These are phyloP conservation scores for Cataglyphis hispanica DNA, from an alignment of 1,140 invertebrate species.

Conservation along the genomic window DNA sequence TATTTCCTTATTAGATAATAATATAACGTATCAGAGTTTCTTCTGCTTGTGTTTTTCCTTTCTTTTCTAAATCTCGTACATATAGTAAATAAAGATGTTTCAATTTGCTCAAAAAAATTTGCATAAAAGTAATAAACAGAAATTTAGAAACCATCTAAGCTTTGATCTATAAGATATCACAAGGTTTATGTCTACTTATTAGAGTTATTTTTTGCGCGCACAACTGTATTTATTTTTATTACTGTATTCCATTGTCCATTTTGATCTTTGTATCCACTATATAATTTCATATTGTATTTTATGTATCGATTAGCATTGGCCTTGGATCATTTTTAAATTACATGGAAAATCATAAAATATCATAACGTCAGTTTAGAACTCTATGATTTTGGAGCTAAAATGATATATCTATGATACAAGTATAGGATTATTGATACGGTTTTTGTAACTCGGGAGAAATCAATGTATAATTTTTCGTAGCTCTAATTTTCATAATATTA, in stretches of 20 bases:
- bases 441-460: background rate
- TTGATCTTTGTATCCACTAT: background rate
- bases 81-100: too few relatives aligned
- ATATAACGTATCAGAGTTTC: background rate
- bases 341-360: background rate
- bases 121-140: background rate
- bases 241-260: background rate
- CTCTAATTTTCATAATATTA: background rate
- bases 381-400: background rate
- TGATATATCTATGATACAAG: slow-evolving; percentile 4
- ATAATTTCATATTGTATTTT: slow-evolving; percentile 26
- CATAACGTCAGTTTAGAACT: background rate
- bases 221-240: slow-evolving; percentile 48
- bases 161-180: slow-evolving; percentile 11
- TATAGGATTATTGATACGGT: background rate
- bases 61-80: background rate
- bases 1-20: background rate
- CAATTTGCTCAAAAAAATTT: background rate
- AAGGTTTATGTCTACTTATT: background rate
- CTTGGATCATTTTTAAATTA: background rate
- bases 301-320: slow-evolving; percentile 10
- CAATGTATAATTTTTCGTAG: background rate
- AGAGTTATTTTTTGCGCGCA: too few relatives aligned
- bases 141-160: background rate
- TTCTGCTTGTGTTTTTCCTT: background rate